Percentiles rank a stretch among this genome's conserved stretches.
Evolutionary conservation across 92 coral and sea anemone species (phyloP).

Genomic region (Pocillopora grandis): DNA sequence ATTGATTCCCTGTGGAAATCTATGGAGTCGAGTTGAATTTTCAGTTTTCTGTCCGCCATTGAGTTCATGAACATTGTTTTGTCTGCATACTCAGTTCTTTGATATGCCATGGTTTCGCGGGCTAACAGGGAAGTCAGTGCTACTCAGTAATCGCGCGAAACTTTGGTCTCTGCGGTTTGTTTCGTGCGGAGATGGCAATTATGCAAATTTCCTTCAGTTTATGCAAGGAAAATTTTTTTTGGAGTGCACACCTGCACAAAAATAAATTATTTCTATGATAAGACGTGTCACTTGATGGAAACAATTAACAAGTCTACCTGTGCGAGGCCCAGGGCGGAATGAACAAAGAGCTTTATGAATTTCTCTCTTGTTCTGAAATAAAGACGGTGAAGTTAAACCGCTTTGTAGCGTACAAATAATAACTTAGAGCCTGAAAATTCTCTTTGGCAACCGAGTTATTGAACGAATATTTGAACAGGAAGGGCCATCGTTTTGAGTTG

Average conservation of each 20-base stretch:
- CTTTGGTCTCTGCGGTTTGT: conserved; percentile 17
- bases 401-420: conserved; percentile 21
- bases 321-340: background rate
- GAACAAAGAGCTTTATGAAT: conserved; percentile 6
- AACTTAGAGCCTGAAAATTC: conserved; percentile 21
- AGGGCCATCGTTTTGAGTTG: conserved; percentile 29
- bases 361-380: background rate
- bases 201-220: conserved; percentile 55
- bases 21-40: conserved; percentile 67
- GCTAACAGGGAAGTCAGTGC: conserved; percentile 11
- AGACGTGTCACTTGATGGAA: conserved; percentile 36
- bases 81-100: conserved; percentile 85
- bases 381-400: conserved; percentile 11
- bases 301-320: conserved; percentile 26
- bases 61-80: conserved; percentile 85
- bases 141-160: conserved; percentile 8
- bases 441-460: conserved; percentile 25
- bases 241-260: conserved; percentile 60
- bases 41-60: conserved; percentile 79
- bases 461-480: conserved; percentile 34
- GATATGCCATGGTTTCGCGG: conserved; percentile 71
- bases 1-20: conserved; percentile 67
- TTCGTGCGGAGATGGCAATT: conserved; percentile 42
- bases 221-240: conserved; percentile 32
- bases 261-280: conserved; percentile 44